Conservation (phyloP, 2,797 vertebrate genomes). For the Pteronotus mesoamericanus region DNA sequence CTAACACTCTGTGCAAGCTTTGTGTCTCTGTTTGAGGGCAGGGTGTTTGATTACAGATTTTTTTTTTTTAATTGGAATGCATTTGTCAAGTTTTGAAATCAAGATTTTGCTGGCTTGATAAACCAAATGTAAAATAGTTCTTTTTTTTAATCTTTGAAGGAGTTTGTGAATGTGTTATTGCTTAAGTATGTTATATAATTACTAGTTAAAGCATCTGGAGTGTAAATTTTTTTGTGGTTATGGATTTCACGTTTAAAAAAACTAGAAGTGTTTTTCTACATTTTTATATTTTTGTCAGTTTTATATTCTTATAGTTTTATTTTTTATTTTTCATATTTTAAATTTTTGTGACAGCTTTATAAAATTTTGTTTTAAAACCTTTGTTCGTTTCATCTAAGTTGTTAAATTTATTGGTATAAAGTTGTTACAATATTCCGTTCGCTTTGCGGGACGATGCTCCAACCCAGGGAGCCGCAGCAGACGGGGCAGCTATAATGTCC, state of each 20-base stretch:
- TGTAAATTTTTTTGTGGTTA: not conserved
- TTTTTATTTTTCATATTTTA: not conserved
- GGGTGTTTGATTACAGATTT: not conserved
- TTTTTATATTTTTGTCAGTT: too few relatives aligned
- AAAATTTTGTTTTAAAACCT: not conserved
- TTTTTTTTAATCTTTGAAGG: not conserved
- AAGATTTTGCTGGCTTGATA: not conserved
- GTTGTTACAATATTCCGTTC: not conserved
- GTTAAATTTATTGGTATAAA: not conserved
- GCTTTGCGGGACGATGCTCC: too few relatives aligned
- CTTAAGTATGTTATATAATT: not conserved
- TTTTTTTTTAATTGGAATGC: slow-evolving; percentile 1
- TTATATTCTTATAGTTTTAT: not conserved
- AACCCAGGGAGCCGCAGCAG: too few relatives aligned
- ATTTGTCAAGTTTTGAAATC: slow-evolving; percentile 3
- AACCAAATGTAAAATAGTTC: not conserved
- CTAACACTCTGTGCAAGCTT: not conserved
- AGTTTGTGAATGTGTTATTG: not conserved
- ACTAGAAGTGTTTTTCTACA: not conserved
- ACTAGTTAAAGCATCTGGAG: not conserved
- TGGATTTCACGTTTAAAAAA: not conserved
- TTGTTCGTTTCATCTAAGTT: too few relatives aligned
- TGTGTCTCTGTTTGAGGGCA: not conserved
- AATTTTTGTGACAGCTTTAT: not conserved
- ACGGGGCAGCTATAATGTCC: too few relatives aligned